phyloP scores from a whole-genome alignment of 2,888 invertebrate species.

The Drosophila testacea region DNA sequence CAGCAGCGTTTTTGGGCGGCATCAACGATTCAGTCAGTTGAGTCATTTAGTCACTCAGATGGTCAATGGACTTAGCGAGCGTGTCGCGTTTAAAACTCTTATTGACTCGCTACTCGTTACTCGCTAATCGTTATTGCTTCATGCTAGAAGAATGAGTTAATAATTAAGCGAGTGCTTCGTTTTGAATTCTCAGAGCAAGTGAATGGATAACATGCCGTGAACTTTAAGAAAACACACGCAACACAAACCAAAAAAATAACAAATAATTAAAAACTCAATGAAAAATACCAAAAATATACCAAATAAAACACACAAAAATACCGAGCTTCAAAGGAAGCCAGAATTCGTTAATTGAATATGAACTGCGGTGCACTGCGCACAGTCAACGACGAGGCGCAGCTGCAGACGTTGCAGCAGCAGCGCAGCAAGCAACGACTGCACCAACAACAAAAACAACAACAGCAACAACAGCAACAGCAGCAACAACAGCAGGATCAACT shows the following conservation, averaged over 20 bases:
- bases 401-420: constrained; percentile 47
- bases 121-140: background rate
- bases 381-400: constrained; percentile 77
- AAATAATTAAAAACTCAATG: constrained; percentile 17
- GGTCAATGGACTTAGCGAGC: constrained; percentile 6
- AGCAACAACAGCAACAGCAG: constrained; percentile 27
- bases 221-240: constrained; percentile 35
- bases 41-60: constrained; percentile 22
- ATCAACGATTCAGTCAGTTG: constrained; percentile 3
- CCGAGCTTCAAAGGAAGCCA: constrained; percentile 18
- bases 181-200: constrained; percentile 38
- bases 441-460: constrained; percentile 26
- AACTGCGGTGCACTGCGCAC: constrained; percentile 84
- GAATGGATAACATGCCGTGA: constrained; percentile 53
- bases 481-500: constrained; percentile 33
- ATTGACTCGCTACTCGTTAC: constrained; percentile 4
- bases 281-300: constrained; percentile 54
- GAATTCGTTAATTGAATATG: constrained; percentile 64
- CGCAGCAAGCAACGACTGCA: constrained; percentile 38
- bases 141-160: background rate
- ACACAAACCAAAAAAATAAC: constrained; percentile 51
- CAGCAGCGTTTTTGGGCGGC: constrained; percentile 8
- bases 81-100: background rate
- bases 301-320: constrained; percentile 39
- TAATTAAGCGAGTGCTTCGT: constrained; percentile 9